Percentiles rank a stretch among this genome's conserved stretches.
These are phyloP conservation scores for Mesorhabditis spiculigera DNA, from an alignment of 2,888 invertebrate species.

Conservation along the genomic window DNA sequence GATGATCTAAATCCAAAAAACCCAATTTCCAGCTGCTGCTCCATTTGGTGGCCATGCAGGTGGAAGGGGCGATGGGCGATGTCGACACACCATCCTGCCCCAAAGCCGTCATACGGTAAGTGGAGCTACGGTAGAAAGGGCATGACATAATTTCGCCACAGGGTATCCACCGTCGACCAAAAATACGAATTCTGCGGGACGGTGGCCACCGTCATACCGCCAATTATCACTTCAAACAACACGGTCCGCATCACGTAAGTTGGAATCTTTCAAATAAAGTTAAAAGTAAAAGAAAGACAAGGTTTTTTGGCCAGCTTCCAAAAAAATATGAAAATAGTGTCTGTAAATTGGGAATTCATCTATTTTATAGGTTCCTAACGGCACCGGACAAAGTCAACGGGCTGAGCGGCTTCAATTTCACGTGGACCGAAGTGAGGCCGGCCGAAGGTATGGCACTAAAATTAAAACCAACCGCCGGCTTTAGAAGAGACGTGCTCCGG, in stretches of 20 bases:
- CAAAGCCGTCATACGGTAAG: slow-evolving; percentile 36
- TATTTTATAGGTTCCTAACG: slow-evolving; percentile 51
- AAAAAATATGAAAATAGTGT: no score
- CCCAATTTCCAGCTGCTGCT: slow-evolving; percentile 70
- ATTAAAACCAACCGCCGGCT: neutral
- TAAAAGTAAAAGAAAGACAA: no score
- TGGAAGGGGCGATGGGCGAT: slow-evolving; percentile 72
- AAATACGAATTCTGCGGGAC: slow-evolving; percentile 37
- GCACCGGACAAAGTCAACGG: slow-evolving; percentile 57
- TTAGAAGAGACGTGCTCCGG: slow-evolving; percentile 59
- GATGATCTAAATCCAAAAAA: no score
- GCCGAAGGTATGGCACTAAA: slow-evolving; percentile 28
- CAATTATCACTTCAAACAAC: slow-evolving; percentile 24
- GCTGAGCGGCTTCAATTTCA: slow-evolving; percentile 54
- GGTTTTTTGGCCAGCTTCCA: no score
- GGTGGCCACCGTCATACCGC: slow-evolving; percentile 19
- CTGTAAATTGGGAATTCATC: no score
- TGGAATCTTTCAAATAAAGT: neutral
- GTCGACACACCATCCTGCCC: slow-evolving; percentile 31
- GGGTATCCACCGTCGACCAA: slow-evolving; percentile 20
- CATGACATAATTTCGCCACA: neutral
- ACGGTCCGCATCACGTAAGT: slow-evolving; percentile 25
- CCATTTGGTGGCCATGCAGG: slow-evolving; percentile 83
- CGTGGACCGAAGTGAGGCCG: slow-evolving; percentile 55
- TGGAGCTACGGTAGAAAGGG: neutral